Evolutionary conservation across 1,140 invertebrate species (phyloP).

Genomic region (Lineus longissimus): DNA sequence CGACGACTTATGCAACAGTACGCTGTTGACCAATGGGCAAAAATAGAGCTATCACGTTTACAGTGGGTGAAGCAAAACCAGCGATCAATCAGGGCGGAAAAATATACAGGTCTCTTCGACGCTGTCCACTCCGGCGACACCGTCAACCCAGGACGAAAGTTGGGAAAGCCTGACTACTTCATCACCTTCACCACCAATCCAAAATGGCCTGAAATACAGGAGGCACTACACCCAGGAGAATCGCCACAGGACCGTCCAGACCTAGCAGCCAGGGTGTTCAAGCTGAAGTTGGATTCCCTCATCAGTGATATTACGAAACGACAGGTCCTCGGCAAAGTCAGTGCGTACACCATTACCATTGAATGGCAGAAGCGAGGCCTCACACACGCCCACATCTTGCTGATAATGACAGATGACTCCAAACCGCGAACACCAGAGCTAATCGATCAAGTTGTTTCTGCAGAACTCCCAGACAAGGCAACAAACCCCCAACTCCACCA

Average conservation of each 20-base stretch:
- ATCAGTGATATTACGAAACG: constrained; percentile 27
- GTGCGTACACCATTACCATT: constrained; percentile 37
- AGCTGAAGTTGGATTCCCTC: constrained; percentile 54
- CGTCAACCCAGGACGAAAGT: constrained; percentile 37
- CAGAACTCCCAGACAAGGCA: constrained; percentile 16
- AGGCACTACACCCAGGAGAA: constrained; percentile 35
- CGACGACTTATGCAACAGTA: constrained; percentile 49
- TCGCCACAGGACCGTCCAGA: constrained; percentile 49
- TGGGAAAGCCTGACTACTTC: constrained; percentile 54
- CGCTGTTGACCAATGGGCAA: constrained; percentile 52
- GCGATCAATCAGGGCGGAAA: constrained; percentile 22
- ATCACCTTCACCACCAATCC: constrained; percentile 58
- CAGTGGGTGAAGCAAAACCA: constrained; percentile 34
- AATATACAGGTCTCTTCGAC: constrained; percentile 30
- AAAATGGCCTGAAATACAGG: constrained; percentile 55
- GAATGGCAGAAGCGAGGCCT: constrained; percentile 60
- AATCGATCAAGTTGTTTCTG: background rate
- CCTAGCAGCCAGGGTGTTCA: constrained; percentile 56
- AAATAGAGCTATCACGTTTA: constrained; percentile 41
- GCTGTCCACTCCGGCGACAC: constrained; percentile 16
- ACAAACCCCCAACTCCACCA: background rate
- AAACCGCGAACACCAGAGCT: constrained; percentile 19
- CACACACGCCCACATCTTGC: constrained; percentile 57
- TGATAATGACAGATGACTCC: constrained; percentile 40
- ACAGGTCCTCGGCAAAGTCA: constrained; percentile 25